Conservation (phyloP, 2,797 vertebrate species). For the Macropus fuliginosus region DNA sequence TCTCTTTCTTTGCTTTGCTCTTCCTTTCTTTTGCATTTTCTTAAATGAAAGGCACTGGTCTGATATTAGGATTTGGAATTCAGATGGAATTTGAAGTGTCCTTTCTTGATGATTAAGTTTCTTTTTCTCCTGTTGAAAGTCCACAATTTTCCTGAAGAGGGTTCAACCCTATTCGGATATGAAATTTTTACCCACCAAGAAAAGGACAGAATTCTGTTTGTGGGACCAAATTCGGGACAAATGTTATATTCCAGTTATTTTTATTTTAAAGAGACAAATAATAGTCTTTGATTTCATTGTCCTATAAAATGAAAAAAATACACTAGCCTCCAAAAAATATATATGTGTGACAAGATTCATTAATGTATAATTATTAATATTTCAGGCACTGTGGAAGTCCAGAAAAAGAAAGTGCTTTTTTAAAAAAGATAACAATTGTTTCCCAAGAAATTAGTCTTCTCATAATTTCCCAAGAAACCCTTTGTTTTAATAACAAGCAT, state of each 20-base stretch:
- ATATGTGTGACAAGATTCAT: constrained; percentile 71
- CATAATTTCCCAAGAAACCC: constrained; percentile 74
- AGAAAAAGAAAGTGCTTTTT: constrained; percentile 61
- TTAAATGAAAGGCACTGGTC: constrained; percentile 66
- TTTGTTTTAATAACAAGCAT: constrained; percentile 75
- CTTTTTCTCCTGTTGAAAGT: constrained; percentile 74
- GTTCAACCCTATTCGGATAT: constrained; percentile 65
- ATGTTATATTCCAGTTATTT: constrained; percentile 59
- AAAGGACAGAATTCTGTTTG: neutral
- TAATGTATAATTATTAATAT: constrained; percentile 74
- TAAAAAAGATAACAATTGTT: constrained; percentile 63
- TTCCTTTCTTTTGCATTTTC: constrained; percentile 31
- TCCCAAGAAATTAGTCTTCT: constrained; percentile 73
- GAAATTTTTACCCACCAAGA: constrained; percentile 65
- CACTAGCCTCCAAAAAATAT: constrained; percentile 61
- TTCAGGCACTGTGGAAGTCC: constrained; percentile 76
- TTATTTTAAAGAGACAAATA: constrained; percentile 48
- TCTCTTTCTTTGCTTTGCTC: neutral
- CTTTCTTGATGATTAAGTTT: constrained; percentile 63
- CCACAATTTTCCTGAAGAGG: constrained; percentile 55
- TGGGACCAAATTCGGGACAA: constrained; percentile 50
- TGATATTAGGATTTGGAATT: neutral
- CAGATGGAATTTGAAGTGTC: constrained; percentile 76
- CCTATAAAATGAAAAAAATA: constrained; percentile 62
- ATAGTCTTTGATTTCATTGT: constrained; percentile 76